These are phyloP conservation scores for Papilio polyxenes DNA, from an alignment of 1,140 invertebrate species.

Conservation along the genomic window DNA sequence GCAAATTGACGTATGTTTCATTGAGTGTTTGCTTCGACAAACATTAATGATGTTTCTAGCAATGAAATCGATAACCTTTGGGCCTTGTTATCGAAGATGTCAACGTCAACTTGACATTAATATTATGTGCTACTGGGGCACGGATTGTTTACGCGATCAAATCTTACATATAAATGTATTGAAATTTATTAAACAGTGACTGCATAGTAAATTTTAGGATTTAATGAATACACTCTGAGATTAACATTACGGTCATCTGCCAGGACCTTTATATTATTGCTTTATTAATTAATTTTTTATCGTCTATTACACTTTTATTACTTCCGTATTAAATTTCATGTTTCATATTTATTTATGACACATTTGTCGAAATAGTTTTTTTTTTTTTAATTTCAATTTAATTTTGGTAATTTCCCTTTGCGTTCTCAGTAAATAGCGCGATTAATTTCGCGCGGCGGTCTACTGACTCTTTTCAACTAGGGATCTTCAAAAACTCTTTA, in stretches of 20 bases:
- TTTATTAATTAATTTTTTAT: no score
- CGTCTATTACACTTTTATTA: no score
- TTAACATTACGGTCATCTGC: no score
- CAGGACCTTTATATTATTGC: no score
- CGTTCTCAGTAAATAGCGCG: not conserved
- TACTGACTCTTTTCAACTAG: slow-evolving; percentile 27
- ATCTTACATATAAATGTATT: not conserved
- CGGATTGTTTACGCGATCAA: slow-evolving; percentile 12
- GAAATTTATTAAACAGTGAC: not conserved
- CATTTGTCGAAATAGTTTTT: not conserved
- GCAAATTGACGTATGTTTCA: not conserved
- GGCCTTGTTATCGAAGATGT: not conserved
- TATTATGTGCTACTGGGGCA: slow-evolving; percentile 2
- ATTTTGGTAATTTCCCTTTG: not conserved
- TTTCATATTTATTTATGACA: no score
- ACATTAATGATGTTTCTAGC: not conserved
- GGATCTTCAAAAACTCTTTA: slow-evolving; percentile 22
- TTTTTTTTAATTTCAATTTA: not conserved
- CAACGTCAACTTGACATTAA: slow-evolving; percentile 24
- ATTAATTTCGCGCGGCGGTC: slow-evolving; percentile 1
- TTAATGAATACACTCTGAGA: not conserved
- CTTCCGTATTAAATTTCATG: no score
- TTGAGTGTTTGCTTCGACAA: not conserved
- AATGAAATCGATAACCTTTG: slow-evolving; percentile 16
- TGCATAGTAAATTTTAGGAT: not conserved